Conservation (phyloP, 2,797 vertebrate genomes). For the Propithecus perrieri region DNA sequence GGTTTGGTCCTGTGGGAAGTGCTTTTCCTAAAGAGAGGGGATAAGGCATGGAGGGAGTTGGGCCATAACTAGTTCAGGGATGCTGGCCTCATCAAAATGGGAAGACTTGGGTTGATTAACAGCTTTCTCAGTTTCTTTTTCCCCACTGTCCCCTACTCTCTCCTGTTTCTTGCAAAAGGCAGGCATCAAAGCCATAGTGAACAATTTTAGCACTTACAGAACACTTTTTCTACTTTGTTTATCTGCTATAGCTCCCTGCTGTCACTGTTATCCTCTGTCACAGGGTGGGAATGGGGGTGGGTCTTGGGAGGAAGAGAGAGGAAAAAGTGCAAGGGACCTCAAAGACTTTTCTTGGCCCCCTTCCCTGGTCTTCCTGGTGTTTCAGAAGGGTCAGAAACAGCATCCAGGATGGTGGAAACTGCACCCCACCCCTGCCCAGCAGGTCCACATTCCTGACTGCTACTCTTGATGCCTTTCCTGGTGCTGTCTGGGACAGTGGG, state of each 20-base stretch:
- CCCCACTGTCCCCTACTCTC: not conserved
- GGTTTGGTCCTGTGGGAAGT: constrained; percentile 45
- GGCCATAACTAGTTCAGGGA: constrained; percentile 23
- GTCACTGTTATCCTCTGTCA: constrained; percentile 18
- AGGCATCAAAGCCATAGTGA: not conserved
- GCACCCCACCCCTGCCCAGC: constrained; percentile 8
- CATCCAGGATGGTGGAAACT: constrained; percentile 37
- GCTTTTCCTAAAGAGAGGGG: constrained; percentile 26
- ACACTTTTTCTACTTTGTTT: constrained; percentile 59
- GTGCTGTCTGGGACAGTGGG: not conserved
- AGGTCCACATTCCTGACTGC: constrained; percentile 15
- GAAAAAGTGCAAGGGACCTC: not conserved
- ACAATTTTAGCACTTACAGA: constrained; percentile 44
- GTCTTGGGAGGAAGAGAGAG: constrained; percentile 47
- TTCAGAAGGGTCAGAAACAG: constrained; percentile 39
- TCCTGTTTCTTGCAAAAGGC: constrained; percentile 57
- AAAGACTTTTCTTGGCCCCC: constrained; percentile 21
- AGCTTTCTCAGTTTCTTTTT: constrained; percentile 12
- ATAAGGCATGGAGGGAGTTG: not conserved
- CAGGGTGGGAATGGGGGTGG: not conserved
- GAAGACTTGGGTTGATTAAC: not conserved
- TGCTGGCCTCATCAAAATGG: constrained; percentile 48
- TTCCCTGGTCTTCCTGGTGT: constrained; percentile 18
- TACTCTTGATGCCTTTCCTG: constrained; percentile 49
- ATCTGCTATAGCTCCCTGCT: not conserved